Evolutionary conservation across 2,113 vertebrate genomes (phyloP).

Genomic region (Lycocorax pyrrhopterus): DNA sequence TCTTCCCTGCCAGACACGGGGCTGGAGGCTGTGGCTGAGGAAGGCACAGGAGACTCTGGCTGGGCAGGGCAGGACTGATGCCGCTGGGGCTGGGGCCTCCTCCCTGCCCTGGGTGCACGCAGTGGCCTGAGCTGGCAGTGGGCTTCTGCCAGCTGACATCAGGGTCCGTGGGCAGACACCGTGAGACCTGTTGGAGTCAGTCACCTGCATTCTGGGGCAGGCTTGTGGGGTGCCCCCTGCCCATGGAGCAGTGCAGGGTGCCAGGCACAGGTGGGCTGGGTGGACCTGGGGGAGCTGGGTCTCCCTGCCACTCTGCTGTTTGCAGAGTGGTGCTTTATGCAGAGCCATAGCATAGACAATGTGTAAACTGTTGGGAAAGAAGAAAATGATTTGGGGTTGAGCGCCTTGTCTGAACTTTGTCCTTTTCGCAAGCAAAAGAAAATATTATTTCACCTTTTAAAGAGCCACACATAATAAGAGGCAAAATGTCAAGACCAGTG

Average conservation of each 20-base stretch:
- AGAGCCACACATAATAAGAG: slow-evolving; percentile 83
- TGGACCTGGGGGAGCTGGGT: neutral
- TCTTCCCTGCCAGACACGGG: neutral
- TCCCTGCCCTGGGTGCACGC: fast-evolving
- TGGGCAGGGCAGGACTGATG: neutral
- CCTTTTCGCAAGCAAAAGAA: slow-evolving; percentile 83
- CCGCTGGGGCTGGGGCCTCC: too few relatives aligned
- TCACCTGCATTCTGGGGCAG: fast-evolving
- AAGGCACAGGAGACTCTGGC: neutral
- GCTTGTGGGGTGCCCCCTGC: neutral
- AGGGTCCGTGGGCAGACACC: neutral
- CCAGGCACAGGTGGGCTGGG: neutral
- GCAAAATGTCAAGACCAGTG: slow-evolving; percentile 82
- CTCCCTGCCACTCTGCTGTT: neutral
- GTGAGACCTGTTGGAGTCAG: fast-evolving
- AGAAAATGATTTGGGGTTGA: slow-evolving; percentile 71
- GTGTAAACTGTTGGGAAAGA: slow-evolving; percentile 48
- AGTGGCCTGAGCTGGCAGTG: fast-evolving
- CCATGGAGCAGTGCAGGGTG: fast-evolving
- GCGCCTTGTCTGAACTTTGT: slow-evolving; percentile 76
- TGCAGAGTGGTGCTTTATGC: neutral
- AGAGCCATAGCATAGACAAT: neutral
- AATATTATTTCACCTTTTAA: slow-evolving; percentile 85
- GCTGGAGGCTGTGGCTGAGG: fast-evolving
- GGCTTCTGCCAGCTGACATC: neutral